Conservation (phyloP, 1,140 invertebrate genomes). For the Diabrotica virgifera region DNA sequence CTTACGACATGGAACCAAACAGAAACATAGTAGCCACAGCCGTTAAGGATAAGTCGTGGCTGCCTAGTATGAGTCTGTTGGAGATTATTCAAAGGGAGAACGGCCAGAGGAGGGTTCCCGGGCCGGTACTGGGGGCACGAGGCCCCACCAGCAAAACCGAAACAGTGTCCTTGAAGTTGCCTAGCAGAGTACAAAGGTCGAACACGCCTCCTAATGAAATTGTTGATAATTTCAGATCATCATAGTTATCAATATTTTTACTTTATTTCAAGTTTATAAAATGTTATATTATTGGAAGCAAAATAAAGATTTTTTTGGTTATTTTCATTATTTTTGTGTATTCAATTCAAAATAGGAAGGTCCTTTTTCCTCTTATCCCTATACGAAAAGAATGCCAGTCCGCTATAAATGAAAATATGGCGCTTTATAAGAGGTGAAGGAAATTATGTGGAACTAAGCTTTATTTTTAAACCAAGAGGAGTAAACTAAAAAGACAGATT, state of each 20-base stretch:
- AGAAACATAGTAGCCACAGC: conserved; percentile 93
- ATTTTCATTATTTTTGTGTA: neutral
- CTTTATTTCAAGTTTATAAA: conserved; percentile 11
- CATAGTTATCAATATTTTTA: conserved; percentile 9
- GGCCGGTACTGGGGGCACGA: conserved; percentile 52
- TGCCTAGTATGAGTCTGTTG: conserved; percentile 79
- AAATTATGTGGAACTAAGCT: too few species aligned
- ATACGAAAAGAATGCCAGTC: too few species aligned
- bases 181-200: conserved; percentile 6
- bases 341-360: too few species aligned
- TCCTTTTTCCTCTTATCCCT: too few species aligned
- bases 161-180: conserved; percentile 35
- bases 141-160: conserved; percentile 29
- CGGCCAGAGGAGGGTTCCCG: conserved; percentile 73
- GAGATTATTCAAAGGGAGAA: conserved; percentile 75
- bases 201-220: conserved; percentile 9
- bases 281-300: neutral
- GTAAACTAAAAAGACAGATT: too few species aligned
- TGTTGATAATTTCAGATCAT: conserved; percentile 1
- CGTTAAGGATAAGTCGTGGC: conserved; percentile 65
- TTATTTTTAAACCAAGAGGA: too few species aligned
- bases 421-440: too few species aligned
- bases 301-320: conserved; percentile 13
- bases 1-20: conserved; percentile 93
- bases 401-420: too few species aligned